Evolutionary conservation across 92 coral and sea anemone genomes (phyloP), one percentile per base, ranked within the genome.

Genomic region (Siderastrea siderea): DNA sequence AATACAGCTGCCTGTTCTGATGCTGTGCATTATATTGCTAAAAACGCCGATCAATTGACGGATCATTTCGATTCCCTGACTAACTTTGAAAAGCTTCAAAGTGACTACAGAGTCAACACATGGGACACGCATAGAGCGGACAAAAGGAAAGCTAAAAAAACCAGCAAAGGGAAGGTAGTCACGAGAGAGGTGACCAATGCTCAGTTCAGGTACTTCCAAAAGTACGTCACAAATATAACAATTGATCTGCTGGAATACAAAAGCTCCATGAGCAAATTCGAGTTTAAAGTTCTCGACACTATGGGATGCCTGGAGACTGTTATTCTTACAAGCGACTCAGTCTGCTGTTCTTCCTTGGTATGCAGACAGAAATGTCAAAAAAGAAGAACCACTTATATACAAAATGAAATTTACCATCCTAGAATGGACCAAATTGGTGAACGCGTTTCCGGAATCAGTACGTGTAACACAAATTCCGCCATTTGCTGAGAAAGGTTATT

Each of bases 251-350:
- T 87, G 43, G 90, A 87, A 13, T 87, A 68, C 50, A 58, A 52
- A 58, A 50, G 67, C 48, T 38, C 45, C 62, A 71, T 78, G 72
- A 15, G 45, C 53, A 62, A 55, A 10, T 80, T 87, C 74, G 48
- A 43, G 19, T 87, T 87, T 71, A 80, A 52, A 6, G 19, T 87
- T 19, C 72, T 87, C 54, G 87, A 87, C 87, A 87, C 91, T 11
- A 87, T 87, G 86, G 81, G 91, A 12, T 87, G 43, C 62, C 19
- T 87, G 47, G 71, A 68, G 63, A 65, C 76, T 26, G 50, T 55
- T 14, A 70, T 80, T 11, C 48, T 75, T 69, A 54, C 82, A 48
- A 55, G 70, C n/a, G 68, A 68, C 52, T 73, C 78, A 10, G 86
- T 58, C 43, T 46, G 70, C 38, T 81, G 87, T 80, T 47, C 69